phyloP scores from a whole-genome alignment of 1,140 invertebrate species.

The Orussus abietinus region DNA sequence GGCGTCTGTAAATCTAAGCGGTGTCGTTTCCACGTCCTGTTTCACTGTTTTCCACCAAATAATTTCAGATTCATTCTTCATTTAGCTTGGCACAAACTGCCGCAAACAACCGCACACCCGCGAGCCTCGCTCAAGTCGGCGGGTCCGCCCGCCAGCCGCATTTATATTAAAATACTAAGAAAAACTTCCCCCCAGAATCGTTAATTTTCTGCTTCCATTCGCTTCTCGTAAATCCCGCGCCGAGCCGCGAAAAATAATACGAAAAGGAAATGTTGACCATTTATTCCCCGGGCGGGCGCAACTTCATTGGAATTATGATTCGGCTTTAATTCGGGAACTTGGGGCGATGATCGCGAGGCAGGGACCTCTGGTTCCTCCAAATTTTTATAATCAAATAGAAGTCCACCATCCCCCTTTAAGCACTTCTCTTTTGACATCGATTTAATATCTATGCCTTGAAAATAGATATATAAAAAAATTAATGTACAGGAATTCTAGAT shows the following conservation, averaged over 20 bases:
- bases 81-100: conserved; percentile 55
- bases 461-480: too few species aligned
- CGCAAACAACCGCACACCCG: conserved; percentile 47
- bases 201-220: conserved; percentile 57
- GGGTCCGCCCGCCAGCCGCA: conserved; percentile 33
- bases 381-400: too few species aligned
- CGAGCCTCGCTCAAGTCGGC: conserved; percentile 22
- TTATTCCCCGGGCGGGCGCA: conserved; percentile 40
- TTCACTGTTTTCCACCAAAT: conserved; percentile 55
- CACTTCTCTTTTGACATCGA: too few species aligned
- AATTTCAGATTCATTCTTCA: conserved; percentile 57
- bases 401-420: too few species aligned
- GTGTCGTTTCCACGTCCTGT: conserved; percentile 55
- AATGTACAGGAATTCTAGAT: too few species aligned
- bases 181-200: conserved; percentile 47
- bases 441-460: too few species aligned
- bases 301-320: too few species aligned
- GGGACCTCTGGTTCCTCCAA: too few species aligned
- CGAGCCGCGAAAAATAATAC: conserved; percentile 47
- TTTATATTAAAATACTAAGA: conserved; percentile 57
- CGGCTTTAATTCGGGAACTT: too few species aligned
- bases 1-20: conserved; percentile 47
- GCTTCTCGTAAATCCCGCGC: conserved; percentile 50
- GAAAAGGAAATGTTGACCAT: conserved; percentile 52
- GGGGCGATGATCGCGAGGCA: too few species aligned